These are phyloP conservation scores for Artibeus lituratus DNA, from an alignment of 2,797 vertebrate species.

Conservation along the genomic window DNA sequence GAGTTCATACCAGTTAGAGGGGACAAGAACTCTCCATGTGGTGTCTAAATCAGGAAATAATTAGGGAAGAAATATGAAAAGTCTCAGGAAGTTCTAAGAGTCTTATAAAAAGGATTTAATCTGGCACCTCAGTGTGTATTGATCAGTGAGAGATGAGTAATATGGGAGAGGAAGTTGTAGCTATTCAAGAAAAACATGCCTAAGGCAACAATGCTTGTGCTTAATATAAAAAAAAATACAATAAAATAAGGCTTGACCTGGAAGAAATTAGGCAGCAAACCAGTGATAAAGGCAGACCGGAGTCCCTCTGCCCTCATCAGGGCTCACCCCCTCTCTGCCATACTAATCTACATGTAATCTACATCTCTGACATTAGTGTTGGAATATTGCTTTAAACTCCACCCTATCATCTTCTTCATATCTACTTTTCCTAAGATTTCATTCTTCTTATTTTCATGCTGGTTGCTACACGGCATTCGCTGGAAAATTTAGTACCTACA, in stretches of 20 bases:
- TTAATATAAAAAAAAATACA: constrained; percentile 46
- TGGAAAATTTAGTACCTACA: neutral
- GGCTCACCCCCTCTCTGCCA: neutral
- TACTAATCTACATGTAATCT: neutral
- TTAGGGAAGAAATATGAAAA: constrained; percentile 60
- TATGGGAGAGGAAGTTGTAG: constrained; percentile 42
- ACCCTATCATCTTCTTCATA: neutral
- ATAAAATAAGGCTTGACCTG: neutral
- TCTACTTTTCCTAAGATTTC: neutral
- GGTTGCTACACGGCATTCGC: neutral
- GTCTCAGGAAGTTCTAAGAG: constrained; percentile 53
- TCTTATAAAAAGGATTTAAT: constrained; percentile 54
- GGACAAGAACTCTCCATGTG: neutral
- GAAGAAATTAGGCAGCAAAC: neutral
- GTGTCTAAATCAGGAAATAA: constrained; percentile 65
- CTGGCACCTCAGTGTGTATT: constrained; percentile 46
- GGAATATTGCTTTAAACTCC: neutral
- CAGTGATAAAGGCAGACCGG: neutral
- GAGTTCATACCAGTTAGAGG: neutral
- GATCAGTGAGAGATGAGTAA: constrained; percentile 39
- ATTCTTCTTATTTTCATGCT: constrained; percentile 5
- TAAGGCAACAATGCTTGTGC: neutral
- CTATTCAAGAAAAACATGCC: constrained; percentile 22
- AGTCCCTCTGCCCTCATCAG: neutral
- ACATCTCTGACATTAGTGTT: neutral